These are phyloP conservation scores for Rutilus rutilus DNA, from an alignment of 2,113 vertebrate species.

Conservation along the genomic window DNA sequence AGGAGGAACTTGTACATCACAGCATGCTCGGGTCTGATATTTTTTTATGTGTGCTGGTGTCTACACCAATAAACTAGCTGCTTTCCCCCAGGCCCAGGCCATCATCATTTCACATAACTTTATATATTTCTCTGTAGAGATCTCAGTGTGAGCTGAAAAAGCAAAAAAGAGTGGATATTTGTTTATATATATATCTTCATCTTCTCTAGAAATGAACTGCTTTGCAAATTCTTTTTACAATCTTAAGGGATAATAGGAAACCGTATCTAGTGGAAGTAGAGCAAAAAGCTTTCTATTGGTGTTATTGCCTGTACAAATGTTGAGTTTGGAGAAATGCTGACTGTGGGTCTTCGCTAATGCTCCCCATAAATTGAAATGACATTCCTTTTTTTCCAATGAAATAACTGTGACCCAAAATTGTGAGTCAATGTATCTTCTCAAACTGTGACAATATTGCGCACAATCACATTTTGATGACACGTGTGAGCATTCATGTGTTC, in stretches of 20 bases:
- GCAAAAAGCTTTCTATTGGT: background rate
- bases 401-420: constrained; percentile 8
- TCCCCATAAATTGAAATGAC: background rate
- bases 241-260: background rate
- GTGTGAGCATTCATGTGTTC: background rate
- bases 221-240: background rate
- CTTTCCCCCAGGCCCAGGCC: background rate
- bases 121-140: background rate
- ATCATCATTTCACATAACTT: constrained; percentile 21
- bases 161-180: background rate
- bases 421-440: background rate
- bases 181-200: background rate
- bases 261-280: background rate
- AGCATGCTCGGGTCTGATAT: constrained; percentile 14
- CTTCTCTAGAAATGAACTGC: background rate
- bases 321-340: background rate
- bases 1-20: constrained; percentile 21
- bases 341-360: background rate
- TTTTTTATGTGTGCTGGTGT: constrained; percentile 4
- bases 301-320: background rate
- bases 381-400: background rate
- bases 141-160: background rate
- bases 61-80: constrained; percentile 2
- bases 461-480: background rate
- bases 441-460: background rate